Conservation (phyloP, 1,140 invertebrate genomes). For the Polyergus mexicanus region DNA sequence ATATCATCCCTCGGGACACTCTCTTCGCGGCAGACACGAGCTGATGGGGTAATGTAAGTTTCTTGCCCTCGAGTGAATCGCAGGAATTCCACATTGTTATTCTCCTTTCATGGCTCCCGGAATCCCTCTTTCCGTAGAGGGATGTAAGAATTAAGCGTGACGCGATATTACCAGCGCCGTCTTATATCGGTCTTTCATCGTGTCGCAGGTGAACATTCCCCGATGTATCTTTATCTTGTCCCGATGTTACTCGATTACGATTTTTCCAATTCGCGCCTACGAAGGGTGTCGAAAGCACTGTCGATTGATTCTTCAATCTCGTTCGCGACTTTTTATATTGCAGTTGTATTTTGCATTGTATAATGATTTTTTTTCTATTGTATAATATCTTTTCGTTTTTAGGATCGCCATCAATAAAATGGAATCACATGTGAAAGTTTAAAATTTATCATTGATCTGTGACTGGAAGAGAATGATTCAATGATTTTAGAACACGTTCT, state of each 20-base stretch:
- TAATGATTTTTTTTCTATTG: not conserved
- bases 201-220: constrained; percentile 62
- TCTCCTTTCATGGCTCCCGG: constrained; percentile 58
- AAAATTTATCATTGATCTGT: constrained; percentile 24
- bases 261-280: constrained; percentile 29
- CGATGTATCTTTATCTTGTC: constrained; percentile 30
- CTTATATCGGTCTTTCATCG: constrained; percentile 44
- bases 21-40: constrained; percentile 38
- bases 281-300: not conserved
- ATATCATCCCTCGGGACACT: constrained; percentile 45
- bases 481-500: not conserved
- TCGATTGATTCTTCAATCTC: not conserved
- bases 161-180: constrained; percentile 57
- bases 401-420: not conserved
- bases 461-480: not conserved
- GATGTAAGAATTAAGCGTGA: constrained; percentile 5
- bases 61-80: constrained; percentile 63
- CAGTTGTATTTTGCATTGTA: not conserved
- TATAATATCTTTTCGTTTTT: not conserved
- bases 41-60: constrained; percentile 49
- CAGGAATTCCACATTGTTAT: constrained; percentile 72
- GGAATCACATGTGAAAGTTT: not conserved
- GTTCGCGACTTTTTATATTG: not conserved
- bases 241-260: not conserved
- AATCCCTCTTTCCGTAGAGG: not conserved